Conservation (phyloP, 2,888 invertebrate genomes). For the Aquatica leii region DNA sequence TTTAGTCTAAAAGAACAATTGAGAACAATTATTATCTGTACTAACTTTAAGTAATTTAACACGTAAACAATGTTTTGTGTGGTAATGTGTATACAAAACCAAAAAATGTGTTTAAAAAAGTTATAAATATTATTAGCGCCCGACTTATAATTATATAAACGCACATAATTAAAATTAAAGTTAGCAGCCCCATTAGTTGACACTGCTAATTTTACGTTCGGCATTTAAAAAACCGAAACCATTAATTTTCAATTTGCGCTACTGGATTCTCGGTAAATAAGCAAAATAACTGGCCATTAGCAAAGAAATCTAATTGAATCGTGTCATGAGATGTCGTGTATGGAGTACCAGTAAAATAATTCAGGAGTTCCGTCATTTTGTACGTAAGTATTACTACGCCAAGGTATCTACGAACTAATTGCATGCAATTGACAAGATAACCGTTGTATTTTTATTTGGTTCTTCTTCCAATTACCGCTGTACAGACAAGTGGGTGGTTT, state of each 20-base stretch:
- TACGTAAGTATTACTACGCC: slow-evolving; percentile 39
- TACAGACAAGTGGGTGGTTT: slow-evolving; percentile 41
- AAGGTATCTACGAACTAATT: slow-evolving; percentile 55
- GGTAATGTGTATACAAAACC: no score
- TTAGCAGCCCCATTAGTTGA: background rate
- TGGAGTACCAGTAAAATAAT: slow-evolving; percentile 45
- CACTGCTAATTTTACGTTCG: background rate
- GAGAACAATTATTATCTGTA: no score
- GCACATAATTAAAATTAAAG: background rate
- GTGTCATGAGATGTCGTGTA: slow-evolving; percentile 43
- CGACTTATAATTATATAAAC: slow-evolving; percentile 6
- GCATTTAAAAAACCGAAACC: slow-evolving; percentile 5
- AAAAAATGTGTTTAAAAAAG: no score
- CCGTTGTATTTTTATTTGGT: slow-evolving; percentile 42
- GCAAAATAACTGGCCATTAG: slow-evolving; percentile 17
- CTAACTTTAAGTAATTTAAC: no score
- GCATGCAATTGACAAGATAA: slow-evolving; percentile 55
- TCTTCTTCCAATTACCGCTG: slow-evolving; percentile 36
- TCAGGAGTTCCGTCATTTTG: slow-evolving; percentile 41
- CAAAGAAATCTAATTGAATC: slow-evolving; percentile 38
- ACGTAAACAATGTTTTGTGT: no score
- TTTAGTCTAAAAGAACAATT: no score
- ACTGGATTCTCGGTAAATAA: slow-evolving; percentile 11
- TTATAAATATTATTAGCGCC: no score
- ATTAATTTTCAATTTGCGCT: slow-evolving; percentile 10